Evolutionary conservation across 2,888 invertebrate genomes (phyloP), one percentile per base, ranked within the genome.

Genomic region (Epicampocera succincta): DNA sequence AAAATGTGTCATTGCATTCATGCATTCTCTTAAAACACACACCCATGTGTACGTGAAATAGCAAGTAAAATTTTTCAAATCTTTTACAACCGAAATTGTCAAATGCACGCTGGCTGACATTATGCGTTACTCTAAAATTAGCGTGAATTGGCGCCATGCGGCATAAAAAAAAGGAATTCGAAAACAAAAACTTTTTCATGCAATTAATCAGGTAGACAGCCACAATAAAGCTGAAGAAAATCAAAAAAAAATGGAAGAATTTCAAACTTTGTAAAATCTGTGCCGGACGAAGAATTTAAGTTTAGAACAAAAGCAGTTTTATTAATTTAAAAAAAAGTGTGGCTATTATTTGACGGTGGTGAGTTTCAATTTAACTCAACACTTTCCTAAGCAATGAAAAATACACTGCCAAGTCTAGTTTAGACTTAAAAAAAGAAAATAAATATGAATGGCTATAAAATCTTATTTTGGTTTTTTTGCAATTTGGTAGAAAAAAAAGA

Each of bases 1-100:
- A 48, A 38, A 80, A 68, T 80, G 80, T 66, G 80, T 76, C 76
- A 56, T 80, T 76, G 71, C 72, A 69, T 74, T 74, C 74, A 78
- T 52, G 65, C 77, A 65, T 60, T 21, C 48, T 38, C 8, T 25
- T 46, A 21, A 15, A 6, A 8, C 12, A 15, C 44, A 42, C 42
- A 44, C 42, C 3, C 33, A 33, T 5, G 5, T 5, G 5, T 25
- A 33, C 11, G 19, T n/a, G 5, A 38, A 6, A 52, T 13, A 60
- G n/a, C 25, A 25, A 1, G 1, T 6, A 9, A 33, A 33, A 21
- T n/a, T n/a, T 21, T 63, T 42, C 2, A 52, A 13, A 21, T 71
- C 13, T 29, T 29, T 29, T 5, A 29, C 19, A 19, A 33, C 6
- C 44, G 17, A 61, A 52, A 65, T 21, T n/a, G 48, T 11, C 42